Percentiles rank a stretch among this genome's conserved stretches.
These are phyloP conservation scores for Balanococcus diminutus DNA, from an alignment of 2,888 invertebrate genomes.

Conservation along the genomic window DNA sequence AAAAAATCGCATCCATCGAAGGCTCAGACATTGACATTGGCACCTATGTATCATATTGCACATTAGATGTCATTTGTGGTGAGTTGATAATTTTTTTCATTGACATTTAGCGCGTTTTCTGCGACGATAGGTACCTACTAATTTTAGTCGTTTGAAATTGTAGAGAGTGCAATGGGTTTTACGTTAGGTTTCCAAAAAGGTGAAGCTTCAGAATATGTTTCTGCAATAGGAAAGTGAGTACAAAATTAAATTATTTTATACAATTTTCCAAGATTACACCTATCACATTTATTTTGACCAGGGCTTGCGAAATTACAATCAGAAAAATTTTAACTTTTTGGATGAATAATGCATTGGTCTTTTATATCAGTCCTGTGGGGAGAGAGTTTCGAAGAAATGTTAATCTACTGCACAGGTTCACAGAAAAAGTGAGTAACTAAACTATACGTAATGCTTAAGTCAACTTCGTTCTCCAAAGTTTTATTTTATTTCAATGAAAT, in stretches of 20 bases:
- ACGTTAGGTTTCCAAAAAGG: slow-evolving; percentile 56
- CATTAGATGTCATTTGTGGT: slow-evolving; percentile 56
- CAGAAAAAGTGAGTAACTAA: slow-evolving; percentile 57
- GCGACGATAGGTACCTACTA: too few relatives aligned
- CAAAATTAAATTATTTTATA: not conserved
- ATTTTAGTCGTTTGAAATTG: too few relatives aligned
- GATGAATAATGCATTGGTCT: slow-evolving; percentile 55
- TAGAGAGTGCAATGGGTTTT: slow-evolving; percentile 57
- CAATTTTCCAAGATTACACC: too few relatives aligned
- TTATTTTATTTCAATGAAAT: too few relatives aligned
- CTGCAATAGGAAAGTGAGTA: slow-evolving; percentile 56
- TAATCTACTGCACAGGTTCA: slow-evolving; percentile 56
- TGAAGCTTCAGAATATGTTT: slow-evolving; percentile 56
- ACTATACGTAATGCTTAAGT: too few relatives aligned
- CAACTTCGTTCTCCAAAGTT: too few relatives aligned
- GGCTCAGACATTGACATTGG: not conserved
- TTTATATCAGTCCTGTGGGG: slow-evolving; percentile 54
- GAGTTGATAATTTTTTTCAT: too few relatives aligned
- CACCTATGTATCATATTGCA: slow-evolving; percentile 53
- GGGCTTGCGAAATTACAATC: slow-evolving; percentile 55
- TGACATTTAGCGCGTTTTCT: too few relatives aligned
- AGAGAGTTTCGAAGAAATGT: slow-evolving; percentile 56
- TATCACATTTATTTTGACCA: too few relatives aligned
- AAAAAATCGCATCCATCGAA: slow-evolving; percentile 35
- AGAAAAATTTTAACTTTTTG: slow-evolving; percentile 56